Evolutionary conservation across 2,113 vertebrate genomes (phyloP), one percentile per base, ranked within the genome.

Genomic region (Anser cygnoides): DNA sequence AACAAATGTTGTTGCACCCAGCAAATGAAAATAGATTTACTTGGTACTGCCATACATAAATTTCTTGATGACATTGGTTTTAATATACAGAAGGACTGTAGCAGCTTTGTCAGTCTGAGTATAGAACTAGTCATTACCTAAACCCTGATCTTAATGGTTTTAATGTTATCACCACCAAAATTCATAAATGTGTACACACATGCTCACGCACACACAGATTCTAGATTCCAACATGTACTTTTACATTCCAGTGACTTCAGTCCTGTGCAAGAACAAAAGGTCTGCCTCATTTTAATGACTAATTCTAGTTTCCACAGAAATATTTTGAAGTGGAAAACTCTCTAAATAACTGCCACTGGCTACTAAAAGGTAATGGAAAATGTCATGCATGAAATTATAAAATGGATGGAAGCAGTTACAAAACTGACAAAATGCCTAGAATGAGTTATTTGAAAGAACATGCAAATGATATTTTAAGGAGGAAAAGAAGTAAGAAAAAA

Each of bases 291-390:
- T 86, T 84, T 86, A 94, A 95, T 77, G 35, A 71, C 57, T 77
- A 81, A 90, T 93, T 89, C 73, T 58, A 74, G 72, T 92, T 95
- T 95, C 86, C 76, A 81, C 94, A 76, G 85, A 94, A 94, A 92
- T 96, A 80, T 70, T 95, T 84, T 58, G 28, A 95, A 92, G 55
- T 49, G 50, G 59, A 85, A 93, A 93, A 23, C 20, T 88, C 65
- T 78, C 90, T 87, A 90, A 97, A 79, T 91, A 87, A 87, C 73
- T 78, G 89, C 84, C 87, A 95, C 43, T 84, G 66, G 84, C 87
- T 92, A 93, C 91, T 89, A 86, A 91, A 86, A 93, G 22, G 84
- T 93, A 95, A 93, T 84, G 80, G 86, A 89, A 95, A 90, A 93
- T 93, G 52, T 95, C 89, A 92, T 78, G 80, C 26, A 3, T 93